phyloP scores from a whole-genome alignment of 1,140 invertebrate genomes.

The Pseudobourletiella spinata region DNA sequence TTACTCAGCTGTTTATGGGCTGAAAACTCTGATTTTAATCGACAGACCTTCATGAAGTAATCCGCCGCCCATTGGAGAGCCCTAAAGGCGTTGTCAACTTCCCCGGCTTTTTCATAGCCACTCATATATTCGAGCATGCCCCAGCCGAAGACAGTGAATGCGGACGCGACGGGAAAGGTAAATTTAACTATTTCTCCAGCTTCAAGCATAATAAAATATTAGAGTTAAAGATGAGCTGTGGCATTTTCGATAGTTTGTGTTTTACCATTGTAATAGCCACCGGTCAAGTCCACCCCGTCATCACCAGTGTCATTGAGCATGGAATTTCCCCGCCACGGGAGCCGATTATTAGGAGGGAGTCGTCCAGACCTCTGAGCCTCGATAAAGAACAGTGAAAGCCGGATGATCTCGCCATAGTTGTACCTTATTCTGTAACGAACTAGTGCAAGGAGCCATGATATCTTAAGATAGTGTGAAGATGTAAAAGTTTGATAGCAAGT shows the following conservation, averaged over 20 bases:
- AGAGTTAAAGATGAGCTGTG: not conserved
- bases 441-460: no score
- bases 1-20: not conserved
- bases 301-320: constrained; percentile 39
- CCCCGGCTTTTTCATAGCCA: constrained; percentile 35
- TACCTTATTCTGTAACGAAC: no score
- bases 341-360: constrained; percentile 19
- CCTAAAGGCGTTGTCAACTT: constrained; percentile 36
- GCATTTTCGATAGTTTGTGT: not conserved
- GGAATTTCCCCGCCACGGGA: constrained; percentile 41
- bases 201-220: constrained; percentile 25
- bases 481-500: no score
- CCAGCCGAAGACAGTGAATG: constrained; percentile 41
- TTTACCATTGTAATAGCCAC: constrained; percentile 43
- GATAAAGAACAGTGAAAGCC: constrained; percentile 18
- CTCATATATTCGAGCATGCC: constrained; percentile 39
- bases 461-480: no score
- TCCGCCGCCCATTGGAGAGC: constrained; percentile 41
- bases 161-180: constrained; percentile 42
- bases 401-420: constrained; percentile 18
- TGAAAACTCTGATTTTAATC: not conserved
- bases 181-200: constrained; percentile 45
- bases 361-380: constrained; percentile 23
- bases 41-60: constrained; percentile 41
- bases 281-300: constrained; percentile 40